Base-by-base conservation (phyloP, 2,888 invertebrate genomes). In the Cephonodes hylas region DNA sequence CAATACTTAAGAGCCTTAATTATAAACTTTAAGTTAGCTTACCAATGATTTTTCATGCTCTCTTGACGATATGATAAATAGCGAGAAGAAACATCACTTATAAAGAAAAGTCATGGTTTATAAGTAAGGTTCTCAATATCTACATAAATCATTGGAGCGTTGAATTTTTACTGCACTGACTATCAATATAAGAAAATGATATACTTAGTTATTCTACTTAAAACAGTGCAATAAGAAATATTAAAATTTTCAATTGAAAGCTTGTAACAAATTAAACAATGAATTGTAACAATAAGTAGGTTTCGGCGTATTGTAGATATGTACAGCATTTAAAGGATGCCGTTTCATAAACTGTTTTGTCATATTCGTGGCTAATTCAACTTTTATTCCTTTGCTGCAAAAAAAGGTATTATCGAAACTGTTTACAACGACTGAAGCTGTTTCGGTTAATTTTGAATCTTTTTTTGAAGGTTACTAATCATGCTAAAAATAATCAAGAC, bases 291-390 rank as follows among this genome's bases (percentile, higher is more conserved):
- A 78, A 80, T 66, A 79, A 79, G 73, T 72, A 76, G 75, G 79
- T 77, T 71, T 74, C 34, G 46, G 22, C 74, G 77, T 74, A 79
- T 78, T 88, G 83, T 88, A 88, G 84, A 87, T 87, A 86, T 85
- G 86, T 89, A 88, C 84, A 88, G 88, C 84, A 81, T 82, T 80
- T 69, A 63, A 62, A 68, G 13, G 60, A 25, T 10, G 48, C 18
- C 67, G 66, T 64, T 70, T 67, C 69, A 67, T 73, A 71, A 66
- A 48, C 3, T 20, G 18, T 38, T 42, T 15, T 38, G 48, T 23
- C 15, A 25, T 60, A 10, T 18, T 45, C 20, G 18, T 45, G 20
- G 18, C 2, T 13, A 22, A 1, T 42, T n/a, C 10, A 7, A 1
- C 23, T 57, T 15, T 22, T n/a, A 57, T 22, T 13, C 6, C 13